Conservation (phyloP, 2,113 vertebrate genomes). For the Gymnarchus niloticus region DNA sequence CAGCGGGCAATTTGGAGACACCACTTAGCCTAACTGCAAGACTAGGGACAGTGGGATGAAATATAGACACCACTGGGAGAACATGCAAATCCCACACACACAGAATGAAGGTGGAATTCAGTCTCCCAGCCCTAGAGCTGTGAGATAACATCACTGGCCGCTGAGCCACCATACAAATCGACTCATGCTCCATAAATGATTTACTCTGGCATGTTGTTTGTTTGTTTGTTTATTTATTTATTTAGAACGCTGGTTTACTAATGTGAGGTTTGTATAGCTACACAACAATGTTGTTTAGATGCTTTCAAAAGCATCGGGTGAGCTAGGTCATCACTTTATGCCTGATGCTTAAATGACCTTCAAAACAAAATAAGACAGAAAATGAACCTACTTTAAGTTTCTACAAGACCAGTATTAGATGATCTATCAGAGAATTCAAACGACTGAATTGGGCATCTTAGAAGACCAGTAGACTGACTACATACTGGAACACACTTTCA, state of each 20-base stretch:
- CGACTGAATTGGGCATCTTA: slow-evolving; percentile 2
- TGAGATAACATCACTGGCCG: background rate
- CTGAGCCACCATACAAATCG: background rate
- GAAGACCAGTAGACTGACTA: slow-evolving; percentile 22
- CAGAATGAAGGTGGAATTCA: background rate
- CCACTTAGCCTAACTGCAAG: background rate
- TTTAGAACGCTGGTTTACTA: too few relatives aligned
- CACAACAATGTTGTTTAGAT: background rate
- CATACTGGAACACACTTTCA: background rate
- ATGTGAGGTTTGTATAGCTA: background rate
- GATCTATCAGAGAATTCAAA: background rate
- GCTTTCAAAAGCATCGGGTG: background rate
- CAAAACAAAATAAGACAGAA: background rate
- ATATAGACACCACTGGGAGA: background rate
- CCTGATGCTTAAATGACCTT: background rate
- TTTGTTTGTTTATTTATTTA: too few relatives aligned
- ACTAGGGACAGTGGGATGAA: background rate
- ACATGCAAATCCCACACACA: background rate
- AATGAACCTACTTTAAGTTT: background rate
- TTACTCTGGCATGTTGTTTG: too few relatives aligned
- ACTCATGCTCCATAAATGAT: background rate
- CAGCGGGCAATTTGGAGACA: background rate
- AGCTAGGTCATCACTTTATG: background rate
- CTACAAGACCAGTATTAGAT: background rate
- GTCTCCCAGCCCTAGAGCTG: background rate